A percentile compares a stretch with the other conserved stretches of the same genome.
phyloP scores from a whole-genome alignment of 2,888 invertebrate species.

The Thalpophila matura region DNA sequence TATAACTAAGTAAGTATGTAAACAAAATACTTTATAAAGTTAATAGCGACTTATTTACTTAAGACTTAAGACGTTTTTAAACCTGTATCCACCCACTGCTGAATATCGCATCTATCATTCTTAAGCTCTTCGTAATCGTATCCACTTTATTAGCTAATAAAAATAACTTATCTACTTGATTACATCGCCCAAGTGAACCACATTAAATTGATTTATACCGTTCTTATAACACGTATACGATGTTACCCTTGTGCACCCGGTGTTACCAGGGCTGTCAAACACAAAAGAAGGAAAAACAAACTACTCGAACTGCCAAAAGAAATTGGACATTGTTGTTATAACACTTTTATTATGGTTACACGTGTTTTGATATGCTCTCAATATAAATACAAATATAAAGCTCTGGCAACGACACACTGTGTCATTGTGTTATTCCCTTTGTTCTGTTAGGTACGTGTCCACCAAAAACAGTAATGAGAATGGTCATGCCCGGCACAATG shows the following conservation, averaged over 20 bases:
- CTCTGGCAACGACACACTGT: neutral
- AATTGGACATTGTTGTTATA: constrained; percentile 42
- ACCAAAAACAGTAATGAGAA: constrained; percentile 43
- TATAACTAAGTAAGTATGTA: neutral
- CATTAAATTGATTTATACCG: constrained; percentile 53
- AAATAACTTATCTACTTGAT: constrained; percentile 38
- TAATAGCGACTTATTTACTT: neutral
- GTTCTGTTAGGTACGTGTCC: constrained; percentile 29
- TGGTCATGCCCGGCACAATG: constrained; percentile 32
- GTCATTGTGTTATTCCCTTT: constrained; percentile 15
- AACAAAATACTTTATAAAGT: constrained; percentile 1
- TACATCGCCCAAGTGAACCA: constrained; percentile 27
- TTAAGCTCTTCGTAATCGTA: constrained; percentile 14
- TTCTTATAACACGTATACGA: constrained; percentile 39
- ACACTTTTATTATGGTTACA: constrained; percentile 14
- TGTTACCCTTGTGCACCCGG: constrained; percentile 24
- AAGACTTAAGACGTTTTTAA: too few species aligned
- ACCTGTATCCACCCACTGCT: neutral
- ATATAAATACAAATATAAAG: constrained; percentile 8
- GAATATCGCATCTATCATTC: constrained; percentile 7
- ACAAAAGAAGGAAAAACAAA: constrained; percentile 38
- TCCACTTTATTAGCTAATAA: constrained; percentile 37
- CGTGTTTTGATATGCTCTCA: constrained; percentile 13
- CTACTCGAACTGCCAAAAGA: constrained; percentile 35
- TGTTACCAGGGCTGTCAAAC: constrained; percentile 38